Evolutionary conservation across 2,888 invertebrate genomes (phyloP).

Genomic region (Plagodis pulveraria): DNA sequence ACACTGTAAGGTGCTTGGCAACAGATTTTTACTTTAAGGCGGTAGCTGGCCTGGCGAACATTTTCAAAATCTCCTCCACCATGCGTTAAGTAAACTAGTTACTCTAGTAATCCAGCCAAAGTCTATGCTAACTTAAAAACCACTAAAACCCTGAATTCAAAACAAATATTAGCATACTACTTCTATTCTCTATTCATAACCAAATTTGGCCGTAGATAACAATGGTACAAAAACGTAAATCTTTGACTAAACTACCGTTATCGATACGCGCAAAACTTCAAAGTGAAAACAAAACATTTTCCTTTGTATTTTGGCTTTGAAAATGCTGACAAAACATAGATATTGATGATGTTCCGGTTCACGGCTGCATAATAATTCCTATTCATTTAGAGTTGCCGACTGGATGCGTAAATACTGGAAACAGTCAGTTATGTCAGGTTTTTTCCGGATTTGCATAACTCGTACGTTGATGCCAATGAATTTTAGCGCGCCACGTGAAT

Average conservation of each 20-base stretch:
- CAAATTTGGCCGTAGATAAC: constrained; percentile 8
- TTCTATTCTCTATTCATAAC: constrained; percentile 3
- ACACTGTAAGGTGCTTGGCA: too few relatives aligned
- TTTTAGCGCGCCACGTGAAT: constrained; percentile 8
- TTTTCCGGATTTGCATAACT: constrained; percentile 18
- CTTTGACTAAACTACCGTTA: constrained; percentile 5
- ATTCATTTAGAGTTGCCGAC: constrained; percentile 12
- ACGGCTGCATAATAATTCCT: constrained; percentile 20
- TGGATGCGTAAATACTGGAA: constrained; percentile 21
- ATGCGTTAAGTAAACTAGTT: too few relatives aligned
- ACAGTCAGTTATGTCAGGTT: constrained; percentile 12
- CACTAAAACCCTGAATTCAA: too few relatives aligned
- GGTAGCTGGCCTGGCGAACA: too few relatives aligned
- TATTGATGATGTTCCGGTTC: constrained; percentile 7
- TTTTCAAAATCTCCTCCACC: too few relatives aligned
- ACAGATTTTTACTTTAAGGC: too few relatives aligned
- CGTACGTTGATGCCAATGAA: constrained; percentile 13
- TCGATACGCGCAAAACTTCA: constrained; percentile 11
- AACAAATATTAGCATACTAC: too few relatives aligned
- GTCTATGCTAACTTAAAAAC: too few relatives aligned
- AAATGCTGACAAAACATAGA: constrained; percentile 26
- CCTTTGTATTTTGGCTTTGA: constrained; percentile 6
- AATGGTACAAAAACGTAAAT: constrained; percentile 6
- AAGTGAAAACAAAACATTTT: constrained; percentile 9
- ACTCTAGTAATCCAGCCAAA: too few relatives aligned